A percentile compares a stretch with the other conserved stretches of the same genome.
Conservation (phyloP, 2,888 invertebrate species). For the Cetonia aurata region DNA sequence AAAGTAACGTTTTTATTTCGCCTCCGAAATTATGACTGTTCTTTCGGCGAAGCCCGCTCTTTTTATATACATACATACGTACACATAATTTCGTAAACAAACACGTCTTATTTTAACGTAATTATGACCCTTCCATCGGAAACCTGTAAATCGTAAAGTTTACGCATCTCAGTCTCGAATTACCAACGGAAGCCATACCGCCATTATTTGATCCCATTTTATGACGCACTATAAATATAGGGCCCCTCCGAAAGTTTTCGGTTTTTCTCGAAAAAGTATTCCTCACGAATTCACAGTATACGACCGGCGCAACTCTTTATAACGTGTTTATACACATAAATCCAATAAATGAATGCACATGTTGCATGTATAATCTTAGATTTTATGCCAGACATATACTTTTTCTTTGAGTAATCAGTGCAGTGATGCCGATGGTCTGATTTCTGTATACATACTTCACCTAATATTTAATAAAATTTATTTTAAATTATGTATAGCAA, state of each 20-base stretch:
- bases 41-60: slow-evolving; percentile 38
- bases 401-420: neutral
- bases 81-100: slow-evolving; percentile 41
- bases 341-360: slow-evolving; percentile 17
- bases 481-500: too few species aligned
- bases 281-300: slow-evolving; percentile 7
- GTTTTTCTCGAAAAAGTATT: slow-evolving; percentile 30
- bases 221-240: slow-evolving; percentile 47
- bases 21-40: slow-evolving; percentile 36
- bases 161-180: slow-evolving; percentile 48
- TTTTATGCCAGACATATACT: slow-evolving; percentile 4
- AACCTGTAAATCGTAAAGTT: slow-evolving; percentile 50
- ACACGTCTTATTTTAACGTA: slow-evolving; percentile 41
- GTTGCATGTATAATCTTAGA: slow-evolving; percentile 1
- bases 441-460: too few species aligned
- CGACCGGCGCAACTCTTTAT: slow-evolving; percentile 24
- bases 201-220: slow-evolving; percentile 46
- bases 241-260: slow-evolving; percentile 19
- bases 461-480: too few species aligned
- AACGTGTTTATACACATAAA: slow-evolving; percentile 21
- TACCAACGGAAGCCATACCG: slow-evolving; percentile 50
- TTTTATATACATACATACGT: slow-evolving; percentile 30
- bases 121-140: slow-evolving; percentile 45
- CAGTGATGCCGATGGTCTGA: too few species aligned
- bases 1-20: slow-evolving; percentile 38